A percentile compares a stretch with the other conserved stretches of the same genome.
Evolutionary conservation across 2,888 invertebrate species (phyloP).

Genomic region (Xylocampa areola): DNA sequence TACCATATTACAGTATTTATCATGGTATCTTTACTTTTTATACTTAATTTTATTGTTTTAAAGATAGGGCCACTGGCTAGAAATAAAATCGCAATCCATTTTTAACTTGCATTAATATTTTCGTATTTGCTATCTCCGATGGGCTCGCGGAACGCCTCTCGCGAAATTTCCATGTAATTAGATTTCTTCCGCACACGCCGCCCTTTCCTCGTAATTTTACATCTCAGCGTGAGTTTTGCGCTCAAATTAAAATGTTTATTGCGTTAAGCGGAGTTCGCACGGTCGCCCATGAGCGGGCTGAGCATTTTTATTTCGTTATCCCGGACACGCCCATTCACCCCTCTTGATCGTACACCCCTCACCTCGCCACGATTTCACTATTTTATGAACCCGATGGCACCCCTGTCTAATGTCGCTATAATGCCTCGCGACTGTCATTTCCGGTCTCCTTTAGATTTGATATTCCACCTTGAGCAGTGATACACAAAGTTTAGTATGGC

Average conservation of each 20-base stretch:
- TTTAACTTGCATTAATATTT: slow-evolving; percentile 22
- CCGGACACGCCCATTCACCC: slow-evolving; percentile 69
- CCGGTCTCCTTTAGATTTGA: slow-evolving; percentile 59
- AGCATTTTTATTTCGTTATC: slow-evolving; percentile 88
- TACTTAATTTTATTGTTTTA: too few species aligned
- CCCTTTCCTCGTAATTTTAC: slow-evolving; percentile 84
- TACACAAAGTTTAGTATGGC: slow-evolving; percentile 69
- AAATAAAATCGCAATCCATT: slow-evolving; percentile 16
- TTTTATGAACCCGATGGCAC: slow-evolving; percentile 81
- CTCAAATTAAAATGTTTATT: slow-evolving; percentile 90
- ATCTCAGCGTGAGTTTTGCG: slow-evolving; percentile 89
- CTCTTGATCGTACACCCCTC: slow-evolving; percentile 58
- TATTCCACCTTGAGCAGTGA: slow-evolving; percentile 65
- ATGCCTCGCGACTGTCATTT: slow-evolving; percentile 84
- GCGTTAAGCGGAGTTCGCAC: slow-evolving; percentile 88
- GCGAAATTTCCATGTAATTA: slow-evolving; percentile 81
- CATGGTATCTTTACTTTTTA: too few species aligned
- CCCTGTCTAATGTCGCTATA: slow-evolving; percentile 84
- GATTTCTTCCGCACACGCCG: slow-evolving; percentile 80
- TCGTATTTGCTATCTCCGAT: slow-evolving; percentile 45
- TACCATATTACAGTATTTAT: too few species aligned
- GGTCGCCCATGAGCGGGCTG: slow-evolving; percentile 77
- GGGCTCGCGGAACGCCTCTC: slow-evolving; percentile 61
- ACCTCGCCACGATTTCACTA: slow-evolving; percentile 77
- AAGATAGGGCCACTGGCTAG: neutral